These are phyloP conservation scores for Tragelaphus strepsiceros DNA, from an alignment of 2,113 vertebrate species.

Conservation along the genomic window DNA sequence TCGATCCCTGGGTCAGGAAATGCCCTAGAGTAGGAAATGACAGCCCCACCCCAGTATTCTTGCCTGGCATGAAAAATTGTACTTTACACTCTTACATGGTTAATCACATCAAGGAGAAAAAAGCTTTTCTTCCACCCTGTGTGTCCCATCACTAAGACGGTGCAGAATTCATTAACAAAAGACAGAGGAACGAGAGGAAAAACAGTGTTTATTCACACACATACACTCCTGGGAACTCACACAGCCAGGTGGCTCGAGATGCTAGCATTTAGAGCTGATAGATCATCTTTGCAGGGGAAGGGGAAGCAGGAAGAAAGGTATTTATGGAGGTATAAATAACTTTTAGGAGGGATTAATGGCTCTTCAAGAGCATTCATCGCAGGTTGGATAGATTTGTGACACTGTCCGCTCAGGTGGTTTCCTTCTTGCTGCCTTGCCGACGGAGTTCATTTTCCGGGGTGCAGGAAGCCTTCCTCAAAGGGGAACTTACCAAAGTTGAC, in stretches of 20 bases:
- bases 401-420: accelerated
- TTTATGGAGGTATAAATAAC: background rate
- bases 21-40: background rate
- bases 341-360: background rate
- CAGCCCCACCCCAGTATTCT: background rate
- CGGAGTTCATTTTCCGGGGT: accelerated
- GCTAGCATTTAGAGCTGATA: background rate
- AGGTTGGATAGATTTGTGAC: background rate
- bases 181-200: background rate
- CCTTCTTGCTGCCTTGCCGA: background rate
- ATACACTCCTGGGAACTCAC: too few relatives aligned
- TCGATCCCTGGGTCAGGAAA: background rate
- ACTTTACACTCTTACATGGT: background rate
- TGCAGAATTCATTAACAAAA: background rate
- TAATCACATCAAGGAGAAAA: background rate
- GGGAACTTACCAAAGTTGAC: too few relatives aligned
- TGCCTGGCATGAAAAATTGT: background rate
- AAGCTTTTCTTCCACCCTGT: too few relatives aligned
- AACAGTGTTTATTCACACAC: background rate
- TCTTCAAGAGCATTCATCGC: background rate
- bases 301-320: too few relatives aligned
- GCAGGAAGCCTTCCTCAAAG: background rate
- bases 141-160: background rate
- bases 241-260: background rate
- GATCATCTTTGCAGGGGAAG: too few relatives aligned